Conservation (phyloP, 2,113 vertebrate species). For the Syrmaticus mikado region DNA sequence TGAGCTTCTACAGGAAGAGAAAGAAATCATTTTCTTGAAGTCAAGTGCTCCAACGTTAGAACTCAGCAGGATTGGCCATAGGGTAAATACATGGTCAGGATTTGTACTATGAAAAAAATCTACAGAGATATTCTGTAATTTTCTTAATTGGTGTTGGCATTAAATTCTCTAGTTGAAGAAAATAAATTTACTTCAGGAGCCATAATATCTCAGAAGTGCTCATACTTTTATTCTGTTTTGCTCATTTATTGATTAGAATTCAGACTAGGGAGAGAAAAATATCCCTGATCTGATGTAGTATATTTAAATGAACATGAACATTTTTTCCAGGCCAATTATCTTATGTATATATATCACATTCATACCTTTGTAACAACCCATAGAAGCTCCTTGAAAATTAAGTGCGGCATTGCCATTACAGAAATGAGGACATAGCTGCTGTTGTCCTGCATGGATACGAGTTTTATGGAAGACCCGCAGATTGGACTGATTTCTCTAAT, state of each 20-base stretch:
- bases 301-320: background rate
- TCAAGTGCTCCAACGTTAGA: background rate
- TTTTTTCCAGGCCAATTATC: background rate
- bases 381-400: conserved; percentile 6
- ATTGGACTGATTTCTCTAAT: background rate
- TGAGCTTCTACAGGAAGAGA: background rate
- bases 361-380: background rate
- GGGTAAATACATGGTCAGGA: background rate
- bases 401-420: background rate
- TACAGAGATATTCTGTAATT: background rate
- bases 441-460: background rate
- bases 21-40: background rate
- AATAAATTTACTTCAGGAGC: background rate
- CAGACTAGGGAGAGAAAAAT: background rate
- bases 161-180: background rate
- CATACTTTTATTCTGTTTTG: background rate
- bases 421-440: background rate
- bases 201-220: background rate
- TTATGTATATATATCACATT: background rate
- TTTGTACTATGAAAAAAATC: background rate
- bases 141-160: background rate
- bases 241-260: background rate
- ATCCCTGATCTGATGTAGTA: background rate
- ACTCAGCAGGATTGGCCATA: background rate
- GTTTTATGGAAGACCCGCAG: background rate